phyloP scores from a whole-genome alignment of 2,888 invertebrate genomes.

The Troides aeacus region DNA sequence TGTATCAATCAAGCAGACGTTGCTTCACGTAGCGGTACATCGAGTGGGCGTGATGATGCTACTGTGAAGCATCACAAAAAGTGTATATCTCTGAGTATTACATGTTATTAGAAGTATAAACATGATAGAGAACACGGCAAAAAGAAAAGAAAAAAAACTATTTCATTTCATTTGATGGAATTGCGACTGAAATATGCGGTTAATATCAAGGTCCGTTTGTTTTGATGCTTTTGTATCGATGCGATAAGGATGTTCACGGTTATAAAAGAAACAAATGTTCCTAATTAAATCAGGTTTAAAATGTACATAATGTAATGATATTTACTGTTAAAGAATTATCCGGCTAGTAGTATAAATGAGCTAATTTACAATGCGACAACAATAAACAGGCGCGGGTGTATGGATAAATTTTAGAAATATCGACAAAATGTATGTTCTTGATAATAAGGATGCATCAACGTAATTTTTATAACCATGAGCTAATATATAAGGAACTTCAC shows the following conservation, averaged over 20 bases:
- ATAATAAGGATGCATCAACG: no score
- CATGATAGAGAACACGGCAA: constrained; percentile 13
- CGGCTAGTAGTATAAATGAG: no score
- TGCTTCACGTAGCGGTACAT: constrained; percentile 6
- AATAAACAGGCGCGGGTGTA: no score
- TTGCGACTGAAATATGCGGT: constrained; percentile 11
- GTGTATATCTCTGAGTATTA: not conserved
- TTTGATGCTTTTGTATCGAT: constrained; percentile 12
- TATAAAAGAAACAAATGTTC: not conserved
- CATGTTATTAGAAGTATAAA: constrained; percentile 13
- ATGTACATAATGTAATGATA: not conserved
- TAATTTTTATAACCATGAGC: no score
- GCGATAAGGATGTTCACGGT: not conserved
- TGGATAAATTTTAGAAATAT: no score
- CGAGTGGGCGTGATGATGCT: constrained; percentile 3
- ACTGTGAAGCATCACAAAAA: constrained; percentile 1
- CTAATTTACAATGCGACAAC: no score
- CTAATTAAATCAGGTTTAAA: not conserved
- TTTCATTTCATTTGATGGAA: constrained; percentile 22
- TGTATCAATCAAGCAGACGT: constrained; percentile 11
- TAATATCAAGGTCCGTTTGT: constrained; percentile 4
- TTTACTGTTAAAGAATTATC: no score
- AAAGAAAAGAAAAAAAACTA: constrained; percentile 12
- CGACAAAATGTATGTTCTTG: no score
- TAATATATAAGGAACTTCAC: no score